Conservation (phyloP, 37 sponge, comb jelly and placozoan genomes). For the Halisarca cf. caerulea region DNA sequence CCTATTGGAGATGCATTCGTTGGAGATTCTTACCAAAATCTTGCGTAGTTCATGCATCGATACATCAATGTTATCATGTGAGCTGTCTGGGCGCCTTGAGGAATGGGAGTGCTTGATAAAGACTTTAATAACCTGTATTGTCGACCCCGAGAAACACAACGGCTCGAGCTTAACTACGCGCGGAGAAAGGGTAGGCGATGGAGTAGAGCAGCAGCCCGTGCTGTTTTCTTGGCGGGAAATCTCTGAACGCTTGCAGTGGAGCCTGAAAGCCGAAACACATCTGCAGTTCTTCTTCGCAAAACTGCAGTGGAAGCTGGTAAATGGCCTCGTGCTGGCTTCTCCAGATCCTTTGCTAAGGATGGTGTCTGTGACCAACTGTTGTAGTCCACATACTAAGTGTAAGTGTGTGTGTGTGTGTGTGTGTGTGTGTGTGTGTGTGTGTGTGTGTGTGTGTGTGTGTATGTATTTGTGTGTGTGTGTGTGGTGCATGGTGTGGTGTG, state of each 20-base stretch:
- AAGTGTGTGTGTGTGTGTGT: slow-evolving; percentile 20
- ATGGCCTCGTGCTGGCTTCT: no score
- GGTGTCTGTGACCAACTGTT: background rate
- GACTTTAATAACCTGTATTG: no score
- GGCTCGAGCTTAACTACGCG: no score
- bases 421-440: background rate
- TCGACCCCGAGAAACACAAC: no score
- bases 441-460: background rate
- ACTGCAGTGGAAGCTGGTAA: background rate
- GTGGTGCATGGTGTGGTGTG: background rate
- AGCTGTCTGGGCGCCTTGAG: no score
- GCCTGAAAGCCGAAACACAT: background rate
- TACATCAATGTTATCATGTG: no score
- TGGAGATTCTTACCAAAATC: no score
- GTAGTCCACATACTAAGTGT: background rate
- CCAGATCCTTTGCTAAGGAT: no score
- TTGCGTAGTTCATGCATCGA: no score
- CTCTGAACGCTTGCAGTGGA: background rate
- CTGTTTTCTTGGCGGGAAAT: background rate
- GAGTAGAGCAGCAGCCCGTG: background rate
- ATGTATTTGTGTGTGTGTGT: background rate
- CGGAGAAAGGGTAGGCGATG: no score
- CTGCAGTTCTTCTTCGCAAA: background rate
- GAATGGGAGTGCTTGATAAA: no score
- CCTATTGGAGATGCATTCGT: no score